Percentiles rank a stretch among this genome's conserved stretches.
phyloP scores from a whole-genome alignment of 2,797 vertebrate species.

The Clarias fuscus region DNA sequence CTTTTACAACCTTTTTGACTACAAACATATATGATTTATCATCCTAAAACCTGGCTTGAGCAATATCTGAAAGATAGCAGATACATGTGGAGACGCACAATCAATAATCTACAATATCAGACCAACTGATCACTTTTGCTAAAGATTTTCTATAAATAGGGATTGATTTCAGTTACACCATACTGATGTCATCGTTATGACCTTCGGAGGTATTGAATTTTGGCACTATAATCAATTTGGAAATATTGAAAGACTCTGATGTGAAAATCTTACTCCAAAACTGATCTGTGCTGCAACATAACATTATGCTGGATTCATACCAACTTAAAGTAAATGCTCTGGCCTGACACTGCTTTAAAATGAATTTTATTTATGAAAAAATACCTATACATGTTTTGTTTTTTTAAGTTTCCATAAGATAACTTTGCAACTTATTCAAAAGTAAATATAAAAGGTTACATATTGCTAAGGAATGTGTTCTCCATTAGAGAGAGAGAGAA shows the following conservation, averaged over 20 bases:
- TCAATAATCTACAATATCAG: slow-evolving; percentile 33
- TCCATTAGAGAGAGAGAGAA: neutral
- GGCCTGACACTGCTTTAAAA: neutral
- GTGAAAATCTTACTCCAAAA: neutral
- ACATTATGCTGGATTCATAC: neutral
- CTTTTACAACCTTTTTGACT: neutral
- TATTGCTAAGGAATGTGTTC: neutral
- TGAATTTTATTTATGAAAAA: neutral
- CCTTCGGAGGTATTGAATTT: slow-evolving; percentile 10
- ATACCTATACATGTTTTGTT: too few species aligned
- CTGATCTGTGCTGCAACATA: neutral
- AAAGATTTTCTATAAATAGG: neutral
- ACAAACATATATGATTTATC: neutral
- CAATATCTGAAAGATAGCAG: neutral
- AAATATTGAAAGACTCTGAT: neutral
- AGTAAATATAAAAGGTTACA: neutral
- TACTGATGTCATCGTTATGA: neutral
- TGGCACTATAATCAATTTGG: neutral
- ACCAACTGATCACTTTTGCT: slow-evolving; percentile 31
- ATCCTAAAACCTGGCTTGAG: neutral
- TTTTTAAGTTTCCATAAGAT: neutral
- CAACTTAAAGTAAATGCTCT: neutral
- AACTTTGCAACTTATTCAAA: neutral
- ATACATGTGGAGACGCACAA: neutral
- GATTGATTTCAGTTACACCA: neutral